Evolutionary conservation across 2,797 vertebrate genomes (phyloP), one percentile per base, ranked within the genome.

Genomic region (Parambassis ranga): DNA sequence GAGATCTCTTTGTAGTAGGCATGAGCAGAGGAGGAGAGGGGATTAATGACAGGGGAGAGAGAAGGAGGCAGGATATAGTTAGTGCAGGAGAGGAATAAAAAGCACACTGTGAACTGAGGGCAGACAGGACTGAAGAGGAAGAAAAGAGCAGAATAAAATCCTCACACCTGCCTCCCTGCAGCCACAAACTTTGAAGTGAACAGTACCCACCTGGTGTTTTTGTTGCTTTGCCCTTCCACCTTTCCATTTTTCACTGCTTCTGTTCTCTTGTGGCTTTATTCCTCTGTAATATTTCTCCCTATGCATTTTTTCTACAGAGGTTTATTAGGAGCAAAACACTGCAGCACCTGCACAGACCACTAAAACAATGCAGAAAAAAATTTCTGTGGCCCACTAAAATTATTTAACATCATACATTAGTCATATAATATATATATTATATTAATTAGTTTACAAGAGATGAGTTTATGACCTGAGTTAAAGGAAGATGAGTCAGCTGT

Each of bases 1-100:
- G 48, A 50, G 72, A 71, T 77, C 58, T 72, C 85, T 91, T 91
- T 91, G 85, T 89, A 70, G 75, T 77, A 39, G 43, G 63, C 68
- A 24, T 31, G 68, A 68, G 75, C 51, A 43, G 58, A 57, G 56
- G 55, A 33, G 42, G 55, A 60, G 10, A 1, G 18, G 31, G 35
- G 59, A 69, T 73, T 75, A 77, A 83, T 74, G 53, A 39, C 8
- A 18, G 48, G 56, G 55, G 57, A 57, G 50, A 65, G 48, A 57
- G 27, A 47, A 31, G 36, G 41, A 32, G 41, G 43, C 16, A 35
- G 43, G 33, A 49, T 1, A 26, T 42, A 23, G 33, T 22, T 44
- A n/a, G 10, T 51, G 44, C 2, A 20, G 56, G 15, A 43, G 39
- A 63, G 14, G 27, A 65, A 68, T 50, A 38, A 48, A 76, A 65